phyloP scores from a whole-genome alignment of 2,888 invertebrate genomes.

The Sylvicola cinctus region DNA sequence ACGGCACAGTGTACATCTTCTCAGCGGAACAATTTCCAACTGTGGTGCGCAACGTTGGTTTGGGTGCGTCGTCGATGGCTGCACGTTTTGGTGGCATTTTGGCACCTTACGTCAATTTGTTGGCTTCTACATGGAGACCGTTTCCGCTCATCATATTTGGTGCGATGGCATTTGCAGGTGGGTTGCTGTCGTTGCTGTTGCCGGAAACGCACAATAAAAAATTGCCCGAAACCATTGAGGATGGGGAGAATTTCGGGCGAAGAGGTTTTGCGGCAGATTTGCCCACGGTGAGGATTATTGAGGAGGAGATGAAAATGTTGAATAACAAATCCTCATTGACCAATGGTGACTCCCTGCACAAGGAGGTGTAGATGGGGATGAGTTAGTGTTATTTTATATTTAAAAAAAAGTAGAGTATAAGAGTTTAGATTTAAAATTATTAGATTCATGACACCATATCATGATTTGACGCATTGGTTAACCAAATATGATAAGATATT shows the following conservation, averaged over 20 bases:
- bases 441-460: no score
- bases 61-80: constrained; percentile 70
- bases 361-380: no score
- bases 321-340: no score
- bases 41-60: constrained; percentile 62
- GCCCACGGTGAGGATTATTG: background rate
- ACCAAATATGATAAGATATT: no score
- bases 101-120: constrained; percentile 60
- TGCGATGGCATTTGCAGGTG: constrained; percentile 44
- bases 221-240: constrained; percentile 60
- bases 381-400: no score
- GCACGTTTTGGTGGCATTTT: constrained; percentile 50
- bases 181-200: constrained; percentile 43
- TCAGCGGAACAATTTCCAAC: constrained; percentile 58
- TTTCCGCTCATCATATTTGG: constrained; percentile 57
- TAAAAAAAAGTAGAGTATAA: no score
- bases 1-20: constrained; percentile 51
- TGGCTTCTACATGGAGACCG: constrained; percentile 35
- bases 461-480: no score
- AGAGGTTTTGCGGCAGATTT: no score
- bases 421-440: no score
- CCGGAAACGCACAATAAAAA: constrained; percentile 62
- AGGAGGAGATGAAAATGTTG: background rate
- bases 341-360: no score
- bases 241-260: constrained; percentile 47